phyloP scores from a whole-genome alignment of 2,113 vertebrate genomes.

The Anhinga anhinga region DNA sequence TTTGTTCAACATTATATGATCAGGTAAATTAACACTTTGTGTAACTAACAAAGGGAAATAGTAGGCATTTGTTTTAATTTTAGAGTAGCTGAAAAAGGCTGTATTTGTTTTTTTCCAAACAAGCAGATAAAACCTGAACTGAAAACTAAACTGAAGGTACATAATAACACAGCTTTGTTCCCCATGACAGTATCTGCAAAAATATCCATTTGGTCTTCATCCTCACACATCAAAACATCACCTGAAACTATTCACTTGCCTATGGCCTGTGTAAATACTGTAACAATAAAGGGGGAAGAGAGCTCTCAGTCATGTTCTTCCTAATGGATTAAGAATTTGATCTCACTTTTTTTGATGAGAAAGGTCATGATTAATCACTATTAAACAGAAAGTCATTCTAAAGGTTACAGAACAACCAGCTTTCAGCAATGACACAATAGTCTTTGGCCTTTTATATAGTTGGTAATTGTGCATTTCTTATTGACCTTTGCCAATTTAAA shows the following conservation, averaged over 20 bases:
- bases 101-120: not conserved
- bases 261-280: not conserved
- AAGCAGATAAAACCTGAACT: not conserved
- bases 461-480: not conserved
- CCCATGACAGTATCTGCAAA: not conserved
- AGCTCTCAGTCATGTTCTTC: not conserved
- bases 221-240: not conserved
- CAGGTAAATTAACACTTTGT: not conserved
- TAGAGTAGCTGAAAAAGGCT: not conserved
- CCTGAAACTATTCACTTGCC: not conserved
- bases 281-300: not conserved
- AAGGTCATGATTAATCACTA: conserved; percentile 17
- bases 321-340: conserved; percentile 8
- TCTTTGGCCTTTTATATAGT: conserved; percentile 5
- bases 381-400: conserved; percentile 26
- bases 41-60: not conserved
- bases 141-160: not conserved
- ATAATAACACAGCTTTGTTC: not conserved
- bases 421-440: not conserved
- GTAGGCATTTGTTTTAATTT: not conserved
- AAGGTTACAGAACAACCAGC: conserved; percentile 26
- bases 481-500: not conserved
- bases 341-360: conserved; percentile 1
- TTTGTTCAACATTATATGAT: not conserved
- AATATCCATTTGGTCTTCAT: not conserved